These are phyloP conservation scores for Cynoglossus semilaevis DNA, from an alignment of 2,113 vertebrate species.

Conservation along the genomic window DNA sequence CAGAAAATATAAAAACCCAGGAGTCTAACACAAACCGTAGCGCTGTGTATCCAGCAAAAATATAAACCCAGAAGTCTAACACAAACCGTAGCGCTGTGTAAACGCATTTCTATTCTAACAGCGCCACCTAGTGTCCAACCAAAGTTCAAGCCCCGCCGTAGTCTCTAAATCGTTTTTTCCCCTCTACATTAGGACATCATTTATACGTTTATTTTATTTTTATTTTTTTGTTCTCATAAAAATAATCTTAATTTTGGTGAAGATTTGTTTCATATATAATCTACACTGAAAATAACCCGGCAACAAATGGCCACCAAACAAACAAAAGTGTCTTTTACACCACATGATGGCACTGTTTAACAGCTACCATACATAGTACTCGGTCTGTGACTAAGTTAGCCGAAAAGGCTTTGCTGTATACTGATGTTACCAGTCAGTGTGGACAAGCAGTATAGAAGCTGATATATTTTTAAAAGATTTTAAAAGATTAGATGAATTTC, in stretches of 20 bases:
- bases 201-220: background rate
- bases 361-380: background rate
- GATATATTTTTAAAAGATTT: no score
- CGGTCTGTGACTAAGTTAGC: no score
- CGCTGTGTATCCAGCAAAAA: background rate
- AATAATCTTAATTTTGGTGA: background rate
- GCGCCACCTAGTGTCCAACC: constrained; percentile 50
- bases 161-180: background rate
- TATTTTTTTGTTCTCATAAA: background rate
- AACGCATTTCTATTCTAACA: constrained; percentile 14
- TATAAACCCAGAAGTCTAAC: constrained; percentile 2
- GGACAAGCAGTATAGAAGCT: no score
- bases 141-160: constrained; percentile 1
- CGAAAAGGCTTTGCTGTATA: no score
- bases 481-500: no score
- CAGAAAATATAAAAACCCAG: no score
- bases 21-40: constrained; percentile 6
- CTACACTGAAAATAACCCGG: no score
- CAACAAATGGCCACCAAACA: background rate
- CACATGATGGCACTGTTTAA: constrained; percentile 58
- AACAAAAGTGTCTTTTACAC: background rate
- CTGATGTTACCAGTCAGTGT: no score
- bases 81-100: background rate
- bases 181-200: background rate
- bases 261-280: background rate